Percentiles rank a stretch among this genome's conserved stretches.
These are phyloP conservation scores for Cladopsammia gracilis DNA, from an alignment of 64 coral and sea anemone genomes.

Conservation along the genomic window DNA sequence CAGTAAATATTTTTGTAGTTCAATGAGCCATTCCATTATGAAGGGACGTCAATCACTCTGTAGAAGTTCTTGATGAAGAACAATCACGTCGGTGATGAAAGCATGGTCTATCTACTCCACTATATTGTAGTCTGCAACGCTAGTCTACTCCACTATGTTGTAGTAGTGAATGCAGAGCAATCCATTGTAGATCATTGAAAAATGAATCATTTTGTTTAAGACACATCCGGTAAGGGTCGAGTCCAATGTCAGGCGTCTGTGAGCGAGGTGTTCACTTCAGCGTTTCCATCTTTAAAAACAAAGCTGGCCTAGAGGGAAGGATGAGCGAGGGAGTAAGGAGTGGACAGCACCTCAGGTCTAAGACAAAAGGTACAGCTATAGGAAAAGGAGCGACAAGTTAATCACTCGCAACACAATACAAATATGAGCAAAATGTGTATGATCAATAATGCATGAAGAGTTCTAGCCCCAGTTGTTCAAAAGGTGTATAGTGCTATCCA, in stretches of 20 bases:
- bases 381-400: constrained; percentile 34
- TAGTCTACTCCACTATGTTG: too few relatives aligned
- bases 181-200: neutral
- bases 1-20: too few relatives aligned
- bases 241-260: constrained; percentile 34
- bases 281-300: neutral
- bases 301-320: constrained; percentile 30
- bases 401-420: neutral
- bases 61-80: neutral
- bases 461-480: too few relatives aligned
- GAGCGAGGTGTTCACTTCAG: constrained; percentile 7
- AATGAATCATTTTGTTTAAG: neutral
- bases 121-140: too few relatives aligned
- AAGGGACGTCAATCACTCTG: neutral
- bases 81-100: neutral
- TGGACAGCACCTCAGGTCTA: constrained; percentile 14
- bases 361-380: constrained; percentile 33
- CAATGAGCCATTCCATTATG: neutral
- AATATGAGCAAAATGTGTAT: too few relatives aligned
- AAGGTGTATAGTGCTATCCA: too few relatives aligned
- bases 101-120: too few relatives aligned
- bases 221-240: constrained; percentile 18
- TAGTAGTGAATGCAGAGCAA: neutral
- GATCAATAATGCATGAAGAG: too few relatives aligned
- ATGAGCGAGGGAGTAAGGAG: constrained; percentile 8